These are phyloP conservation scores for Acrocephalus kingi DNA, from an alignment of 2,113 vertebrate species.

Conservation along the genomic window DNA sequence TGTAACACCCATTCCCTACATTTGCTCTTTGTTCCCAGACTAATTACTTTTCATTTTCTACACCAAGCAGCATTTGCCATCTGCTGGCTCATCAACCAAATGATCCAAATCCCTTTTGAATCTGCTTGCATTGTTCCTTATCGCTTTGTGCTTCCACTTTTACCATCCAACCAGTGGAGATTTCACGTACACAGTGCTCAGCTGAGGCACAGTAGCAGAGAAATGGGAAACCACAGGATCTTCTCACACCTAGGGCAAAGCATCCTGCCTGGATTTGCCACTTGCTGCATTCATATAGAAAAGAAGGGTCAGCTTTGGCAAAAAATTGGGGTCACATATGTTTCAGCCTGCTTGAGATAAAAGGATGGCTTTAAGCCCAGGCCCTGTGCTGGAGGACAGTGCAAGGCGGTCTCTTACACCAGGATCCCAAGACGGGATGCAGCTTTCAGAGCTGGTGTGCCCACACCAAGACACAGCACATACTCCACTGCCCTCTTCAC, in stretches of 20 bases:
- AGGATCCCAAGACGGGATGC: not conserved
- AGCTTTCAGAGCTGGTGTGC: not conserved
- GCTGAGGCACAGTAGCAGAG: not conserved
- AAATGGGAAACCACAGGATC: not conserved
- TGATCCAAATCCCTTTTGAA: slow-evolving; percentile 52
- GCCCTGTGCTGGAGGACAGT: not conserved
- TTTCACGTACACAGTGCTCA: not conserved
- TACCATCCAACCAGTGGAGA: not conserved
- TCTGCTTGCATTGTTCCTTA: not conserved
- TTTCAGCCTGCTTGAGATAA: not conserved
- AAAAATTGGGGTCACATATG: not conserved
- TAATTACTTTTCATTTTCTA: slow-evolving; percentile 47
- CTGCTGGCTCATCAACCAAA: slow-evolving; percentile 60
- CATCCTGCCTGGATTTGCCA: not conserved
- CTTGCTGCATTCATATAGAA: not conserved
- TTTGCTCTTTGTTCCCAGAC: slow-evolving; percentile 54
- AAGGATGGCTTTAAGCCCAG: not conserved
- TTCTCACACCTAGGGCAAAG: not conserved
- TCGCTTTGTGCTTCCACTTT: not conserved
- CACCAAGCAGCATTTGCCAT: slow-evolving; percentile 50
- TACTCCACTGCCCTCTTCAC: not conserved
- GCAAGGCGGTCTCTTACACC: not conserved
- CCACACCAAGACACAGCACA: fast-evolving
- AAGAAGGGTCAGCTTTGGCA: not conserved
- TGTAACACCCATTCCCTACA: not conserved